Evolutionary conservation across 2,113 vertebrate genomes (phyloP), one percentile per base, ranked within the genome.

Genomic region (Plotosus lineatus): DNA sequence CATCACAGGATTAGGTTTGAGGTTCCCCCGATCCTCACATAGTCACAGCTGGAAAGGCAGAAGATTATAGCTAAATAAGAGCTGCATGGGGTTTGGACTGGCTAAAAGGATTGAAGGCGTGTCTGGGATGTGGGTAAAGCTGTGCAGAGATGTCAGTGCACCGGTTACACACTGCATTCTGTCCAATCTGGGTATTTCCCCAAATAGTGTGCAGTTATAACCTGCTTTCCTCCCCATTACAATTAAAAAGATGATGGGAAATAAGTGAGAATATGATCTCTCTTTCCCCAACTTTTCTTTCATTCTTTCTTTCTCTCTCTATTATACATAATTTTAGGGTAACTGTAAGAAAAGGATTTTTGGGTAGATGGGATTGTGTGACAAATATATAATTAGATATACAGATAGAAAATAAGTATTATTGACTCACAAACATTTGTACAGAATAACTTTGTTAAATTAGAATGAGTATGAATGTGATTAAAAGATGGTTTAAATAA

Each of bases 31-130:
- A 31, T 46, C 71, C 56, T 55, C 82, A 83, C 31, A 80, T 75
- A 61, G 48, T 33, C 68, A 63, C 51, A 26, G 36, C 80, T 51
- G 51, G 38, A 78, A 44, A 83, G 73, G 75, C 75, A 78, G 28
- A 81, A 78, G 81, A 81, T 86, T 83, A 83, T 74, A 69, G 66
- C 61, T 78, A 78, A 83, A 83, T 81, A 83, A 74, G 60, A 78
- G 82, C 78, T 78, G 74, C 80, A 82, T 82, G 84, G 44, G 53
- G 83, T 81, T 77, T 61, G 75, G 71, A 48, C 83, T 51, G 53
- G 71, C 74, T 87, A 88, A 86, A 90, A 83, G 83, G 76, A 89
- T 91, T 90, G 86, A n/a, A 83, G 77, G 83, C 89, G 81, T 68
- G 84, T 85, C 83, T 82, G n/a, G 82, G 74, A 58, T 2, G 31